Percentiles rank a stretch among this genome's conserved stretches.
phyloP scores from a whole-genome alignment of 2,797 vertebrate species.

The Amblyopsis hoosieri region DNA sequence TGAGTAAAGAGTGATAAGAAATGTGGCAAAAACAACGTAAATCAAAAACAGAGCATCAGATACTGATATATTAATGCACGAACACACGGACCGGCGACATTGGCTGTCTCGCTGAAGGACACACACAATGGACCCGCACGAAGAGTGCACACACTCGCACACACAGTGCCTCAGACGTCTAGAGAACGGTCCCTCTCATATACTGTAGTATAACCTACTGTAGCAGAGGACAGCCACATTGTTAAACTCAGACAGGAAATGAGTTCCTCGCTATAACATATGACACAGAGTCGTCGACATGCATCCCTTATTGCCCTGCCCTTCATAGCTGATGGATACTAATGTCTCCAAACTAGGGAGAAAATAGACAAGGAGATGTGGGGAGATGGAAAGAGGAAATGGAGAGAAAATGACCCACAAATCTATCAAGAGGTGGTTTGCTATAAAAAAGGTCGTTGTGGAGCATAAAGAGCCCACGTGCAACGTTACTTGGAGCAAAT shows the following conservation, averaged over 20 bases:
- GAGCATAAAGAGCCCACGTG: neutral
- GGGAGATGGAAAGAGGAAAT: slow-evolving; percentile 35
- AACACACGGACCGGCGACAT: neutral
- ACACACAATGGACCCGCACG: slow-evolving; percentile 6
- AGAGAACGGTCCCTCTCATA: slow-evolving; percentile 46
- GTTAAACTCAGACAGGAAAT: slow-evolving; percentile 68
- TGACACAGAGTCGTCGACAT: slow-evolving; percentile 38
- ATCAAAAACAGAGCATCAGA: neutral
- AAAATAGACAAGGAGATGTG: slow-evolving; percentile 23
- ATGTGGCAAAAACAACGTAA: neutral
- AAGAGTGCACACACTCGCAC: neutral
- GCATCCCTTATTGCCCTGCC: slow-evolving; percentile 56
- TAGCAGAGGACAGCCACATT: slow-evolving; percentile 66
- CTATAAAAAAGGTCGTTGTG: neutral
- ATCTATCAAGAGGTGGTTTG: slow-evolving; percentile 29
- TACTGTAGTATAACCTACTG: slow-evolving; percentile 51
- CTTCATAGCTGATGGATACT: slow-evolving; percentile 71
- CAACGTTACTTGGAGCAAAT: no score
- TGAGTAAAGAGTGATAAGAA: neutral
- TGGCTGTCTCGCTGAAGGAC: slow-evolving; percentile 1
- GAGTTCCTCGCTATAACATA: slow-evolving; percentile 59
- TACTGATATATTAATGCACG: neutral
- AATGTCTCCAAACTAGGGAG: slow-evolving; percentile 52
- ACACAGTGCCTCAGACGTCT: slow-evolving; percentile 3
- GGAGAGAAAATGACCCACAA: slow-evolving; percentile 37